Base-by-base conservation (phyloP, 1,140 invertebrate species). In the Heliconius nattereri region DNA sequence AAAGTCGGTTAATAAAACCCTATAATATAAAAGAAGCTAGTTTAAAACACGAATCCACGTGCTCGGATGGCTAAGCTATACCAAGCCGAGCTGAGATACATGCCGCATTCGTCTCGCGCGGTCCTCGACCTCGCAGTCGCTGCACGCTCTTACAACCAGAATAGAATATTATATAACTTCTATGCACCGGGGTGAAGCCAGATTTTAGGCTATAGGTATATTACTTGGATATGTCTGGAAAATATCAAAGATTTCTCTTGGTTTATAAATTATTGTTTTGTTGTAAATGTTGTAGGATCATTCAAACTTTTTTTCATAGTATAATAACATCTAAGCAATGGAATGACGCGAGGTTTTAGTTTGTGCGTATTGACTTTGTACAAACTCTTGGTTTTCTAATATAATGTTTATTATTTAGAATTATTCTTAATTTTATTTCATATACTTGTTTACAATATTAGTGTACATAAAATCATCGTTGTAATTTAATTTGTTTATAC, bases 61-160 rank as follows among this genome's bases (percentile, higher is more conserved):
- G 71, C 35, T 72, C 8, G 19, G 71, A 37, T 72, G 19, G 29
- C 71, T 37, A 37, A 76, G 75, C 54, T 60, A 23, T 23, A 29
- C 60, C 23, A 29, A 66, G 60, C 23, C 60, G 13, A 52, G 35
- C 70, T 49, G 49, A 77, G 78, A 73, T 49, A 78, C 78, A 66
- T 79, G 78, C 78, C 78, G 72, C 78, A 79, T 79, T 79, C 72
- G 78, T 71, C 60, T 66, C 78, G 78, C 37, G 35, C 66, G 73
- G 78, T 75, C 37, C 78, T 66, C 60, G 78, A 79, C 78, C 78
- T 79, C 78, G 32, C 19, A 52, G 49, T 20, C 49, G 49, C 19
- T 75, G 78, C 72, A 70, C 72, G 73, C 57, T 73, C 78, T 52
- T 23, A 60, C 73, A 76, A 71, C 57, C 54, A 71, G 73, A 79